These are phyloP conservation scores for Porites australiensis DNA, from an alignment of 64 coral and sea anemone genomes.

Conservation along the genomic window DNA sequence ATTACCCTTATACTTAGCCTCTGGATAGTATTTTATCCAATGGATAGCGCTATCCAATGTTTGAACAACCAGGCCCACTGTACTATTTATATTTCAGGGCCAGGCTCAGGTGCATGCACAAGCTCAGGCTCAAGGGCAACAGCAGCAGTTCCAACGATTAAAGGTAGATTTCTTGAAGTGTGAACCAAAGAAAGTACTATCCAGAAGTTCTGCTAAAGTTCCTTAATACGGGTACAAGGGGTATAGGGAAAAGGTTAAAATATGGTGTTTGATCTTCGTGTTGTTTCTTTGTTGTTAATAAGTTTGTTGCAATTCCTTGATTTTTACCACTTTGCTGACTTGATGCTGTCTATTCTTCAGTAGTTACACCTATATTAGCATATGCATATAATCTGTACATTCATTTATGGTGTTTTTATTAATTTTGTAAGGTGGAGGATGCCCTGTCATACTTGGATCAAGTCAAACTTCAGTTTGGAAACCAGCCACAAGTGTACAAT, in stretches of 20 bases:
- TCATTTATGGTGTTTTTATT: neutral
- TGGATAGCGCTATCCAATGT: too few relatives aligned
- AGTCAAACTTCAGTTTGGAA: conserved; percentile 99
- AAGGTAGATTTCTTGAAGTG: conserved; percentile 55
- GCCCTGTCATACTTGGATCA: conserved; percentile 98
- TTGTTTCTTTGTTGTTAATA: too few relatives aligned
- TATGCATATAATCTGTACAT: neutral
- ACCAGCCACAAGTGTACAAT: conserved; percentile 99
- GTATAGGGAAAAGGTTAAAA: too few relatives aligned
- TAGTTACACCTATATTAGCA: neutral
- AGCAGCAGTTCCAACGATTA: conserved; percentile 96
- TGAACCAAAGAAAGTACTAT: too few relatives aligned
- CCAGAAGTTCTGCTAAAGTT: neutral
- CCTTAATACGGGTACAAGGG: neutral
- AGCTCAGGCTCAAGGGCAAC: conserved; percentile 84
- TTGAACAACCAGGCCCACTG: too few relatives aligned
- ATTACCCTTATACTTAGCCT: too few relatives aligned
- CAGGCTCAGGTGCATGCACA: conserved; percentile 83
- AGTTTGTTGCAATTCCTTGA: too few relatives aligned
- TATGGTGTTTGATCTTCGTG: too few relatives aligned
- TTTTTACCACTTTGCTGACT: too few relatives aligned
- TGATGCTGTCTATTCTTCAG: neutral
- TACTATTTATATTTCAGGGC: conserved; percentile 16
- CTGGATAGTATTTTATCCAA: too few relatives aligned
- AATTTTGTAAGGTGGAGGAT: conserved; percentile 88